Percentiles rank a stretch among this genome's conserved stretches.
These are phyloP conservation scores for Gymnoscopelus microlampas DNA, from an alignment of 2,797 vertebrate genomes.

Conservation along the genomic window DNA sequence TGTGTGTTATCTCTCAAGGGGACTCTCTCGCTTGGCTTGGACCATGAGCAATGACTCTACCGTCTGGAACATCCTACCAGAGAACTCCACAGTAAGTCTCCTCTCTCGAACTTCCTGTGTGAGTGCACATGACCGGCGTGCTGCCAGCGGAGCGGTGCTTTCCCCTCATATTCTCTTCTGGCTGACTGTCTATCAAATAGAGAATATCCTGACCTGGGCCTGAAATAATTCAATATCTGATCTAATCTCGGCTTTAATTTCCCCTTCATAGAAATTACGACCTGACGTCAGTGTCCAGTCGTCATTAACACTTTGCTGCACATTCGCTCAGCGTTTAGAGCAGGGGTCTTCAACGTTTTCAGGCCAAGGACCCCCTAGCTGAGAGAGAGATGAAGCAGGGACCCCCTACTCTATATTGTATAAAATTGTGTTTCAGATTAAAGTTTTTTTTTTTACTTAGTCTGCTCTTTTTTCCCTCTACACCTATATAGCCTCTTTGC, in stretches of 20 bases:
- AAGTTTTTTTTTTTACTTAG: too few relatives aligned
- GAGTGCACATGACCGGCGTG: slow-evolving; percentile 31
- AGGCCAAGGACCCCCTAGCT: too few relatives aligned
- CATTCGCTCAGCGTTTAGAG: background rate
- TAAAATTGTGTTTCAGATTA: too few relatives aligned
- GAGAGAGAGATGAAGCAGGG: too few relatives aligned
- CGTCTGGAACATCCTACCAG: slow-evolving; percentile 90
- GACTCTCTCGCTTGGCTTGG: slow-evolving; percentile 80
- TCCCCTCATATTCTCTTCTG: slow-evolving; percentile 59
- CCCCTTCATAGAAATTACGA: slow-evolving; percentile 64
- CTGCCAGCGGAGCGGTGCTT: slow-evolving; percentile 45
- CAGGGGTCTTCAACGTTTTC: too few relatives aligned
- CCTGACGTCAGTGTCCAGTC: slow-evolving; percentile 53
- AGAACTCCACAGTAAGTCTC: slow-evolving; percentile 89
- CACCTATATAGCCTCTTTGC: too few relatives aligned
- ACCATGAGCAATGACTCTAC: slow-evolving; percentile 93
- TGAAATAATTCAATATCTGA: slow-evolving; percentile 80
- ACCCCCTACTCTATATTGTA: too few relatives aligned
- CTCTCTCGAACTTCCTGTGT: slow-evolving; percentile 60
- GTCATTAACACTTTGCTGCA: slow-evolving; percentile 55
- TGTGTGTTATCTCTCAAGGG: slow-evolving; percentile 74
- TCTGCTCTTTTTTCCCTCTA: too few relatives aligned
- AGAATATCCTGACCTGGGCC: slow-evolving; percentile 84
- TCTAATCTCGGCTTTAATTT: slow-evolving; percentile 79
- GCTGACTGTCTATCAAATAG: slow-evolving; percentile 76